These are phyloP conservation scores for Stichopus chloronotus DNA, from an alignment of 35 echinoderm and acorn worm genomes.

Conservation along the genomic window DNA sequence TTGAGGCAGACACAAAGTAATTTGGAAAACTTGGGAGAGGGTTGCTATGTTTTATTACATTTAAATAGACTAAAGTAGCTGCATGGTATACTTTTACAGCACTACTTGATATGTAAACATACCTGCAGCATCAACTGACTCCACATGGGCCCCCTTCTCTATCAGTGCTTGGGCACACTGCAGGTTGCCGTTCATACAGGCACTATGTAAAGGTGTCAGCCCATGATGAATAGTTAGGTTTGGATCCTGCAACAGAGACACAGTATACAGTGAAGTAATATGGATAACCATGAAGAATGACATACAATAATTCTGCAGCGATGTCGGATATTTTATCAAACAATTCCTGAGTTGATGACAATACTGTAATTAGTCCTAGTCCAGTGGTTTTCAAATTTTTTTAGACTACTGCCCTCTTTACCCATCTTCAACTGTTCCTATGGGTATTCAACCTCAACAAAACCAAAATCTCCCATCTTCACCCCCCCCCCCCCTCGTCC, in stretches of 20 bases:
- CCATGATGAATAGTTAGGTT: conserved; percentile 54
- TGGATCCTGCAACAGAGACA: conserved; percentile 34
- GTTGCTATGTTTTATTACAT: too few species aligned
- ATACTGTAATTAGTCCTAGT: too few species aligned
- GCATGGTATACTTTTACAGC: too few species aligned
- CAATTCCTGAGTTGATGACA: background rate
- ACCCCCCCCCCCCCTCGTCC: too few species aligned
- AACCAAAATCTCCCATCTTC: too few species aligned
- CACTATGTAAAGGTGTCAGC: conserved; percentile 56
- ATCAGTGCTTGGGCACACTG: conserved; percentile 39
- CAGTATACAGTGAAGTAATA: background rate
- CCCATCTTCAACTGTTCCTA: too few species aligned
- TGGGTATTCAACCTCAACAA: too few species aligned
- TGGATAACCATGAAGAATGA: background rate
- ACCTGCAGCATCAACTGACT: conserved; percentile 54
- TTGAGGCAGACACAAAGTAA: too few species aligned
- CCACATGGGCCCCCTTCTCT: conserved; percentile 41
- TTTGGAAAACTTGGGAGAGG: too few species aligned
- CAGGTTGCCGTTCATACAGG: conserved; percentile 59
- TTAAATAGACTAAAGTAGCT: too few species aligned
- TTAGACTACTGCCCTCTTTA: too few species aligned
- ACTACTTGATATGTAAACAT: background rate
- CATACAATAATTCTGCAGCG: background rate
- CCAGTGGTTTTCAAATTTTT: too few species aligned
- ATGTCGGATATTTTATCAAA: background rate